Base-by-base conservation (phyloP, 2,113 vertebrate genomes). In the Leucoraja erinaceus region DNA sequence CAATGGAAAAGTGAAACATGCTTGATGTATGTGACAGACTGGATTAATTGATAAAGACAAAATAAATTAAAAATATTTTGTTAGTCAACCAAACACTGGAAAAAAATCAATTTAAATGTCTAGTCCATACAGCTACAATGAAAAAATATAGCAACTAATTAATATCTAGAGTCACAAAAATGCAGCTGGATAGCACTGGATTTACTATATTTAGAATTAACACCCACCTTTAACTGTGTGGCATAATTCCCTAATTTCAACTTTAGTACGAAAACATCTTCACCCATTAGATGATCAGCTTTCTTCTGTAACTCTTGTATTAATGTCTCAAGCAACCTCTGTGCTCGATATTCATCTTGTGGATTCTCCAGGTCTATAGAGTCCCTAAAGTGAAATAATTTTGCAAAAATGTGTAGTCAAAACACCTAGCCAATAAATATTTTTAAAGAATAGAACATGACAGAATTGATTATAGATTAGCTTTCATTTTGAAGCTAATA, bases 261-360 rank as follows among this genome's bases (percentile, higher is more conserved):
- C 97, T 99, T 99, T 95, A 99, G 97, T 93, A 99, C 94, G 94
- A 99, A 99, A 94, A 98, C 98, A 0, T 99, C 98, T 94, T 99
- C 98, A 18, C 98, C 98, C 93, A 99, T 97, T 94, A 99, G 98
- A 95, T 99, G 99, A 86, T 99, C 98, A 0, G 99, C 99, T 95
- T 99, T 99, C 96, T 98, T 99, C 97, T 99, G 98, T 94, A 99
- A 95, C 96, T 99, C 99, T 94, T 99, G 98, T 94, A 99, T 98
- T 94, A 99, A 96, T 93, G 97, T 97, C 93, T 99, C 99, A 94
- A 99, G 95, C 94, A 99, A 96, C 93, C 98, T 97, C 31, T 98
- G 97, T 88, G 96, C 97, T 94, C 99, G 98, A 94, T 97, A 96
- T 81, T 97, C 97, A 94, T 99, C 98, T 95, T 99, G 98, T 8